Conservation (phyloP, 2,113 vertebrate species). For the Lonchura striata region DNA sequence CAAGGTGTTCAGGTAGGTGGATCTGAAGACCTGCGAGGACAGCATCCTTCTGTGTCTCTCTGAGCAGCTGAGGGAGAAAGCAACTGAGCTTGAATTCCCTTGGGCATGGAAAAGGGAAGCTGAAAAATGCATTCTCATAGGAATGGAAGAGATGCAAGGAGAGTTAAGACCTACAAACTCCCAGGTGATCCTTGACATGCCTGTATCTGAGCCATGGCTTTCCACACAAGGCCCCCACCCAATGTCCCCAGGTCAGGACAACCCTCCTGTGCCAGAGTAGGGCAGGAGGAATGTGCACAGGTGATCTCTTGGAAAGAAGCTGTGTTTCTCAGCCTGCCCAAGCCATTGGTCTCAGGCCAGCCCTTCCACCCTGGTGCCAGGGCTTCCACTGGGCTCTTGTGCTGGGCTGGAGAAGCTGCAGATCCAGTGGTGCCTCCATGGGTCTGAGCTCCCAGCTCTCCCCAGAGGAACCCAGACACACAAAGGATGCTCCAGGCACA, state of each 20-base stretch:
- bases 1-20: neutral
- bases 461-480: neutral
- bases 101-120: neutral
- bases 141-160: neutral
- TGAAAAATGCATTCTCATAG: neutral
- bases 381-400: neutral
- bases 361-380: neutral
- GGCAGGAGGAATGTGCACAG: neutral
- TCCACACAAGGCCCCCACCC: accelerated
- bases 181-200: neutral
- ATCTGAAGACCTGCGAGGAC: neutral
- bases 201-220: neutral
- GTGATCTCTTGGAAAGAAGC: neutral
- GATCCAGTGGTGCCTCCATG: accelerated
- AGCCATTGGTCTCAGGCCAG: neutral
- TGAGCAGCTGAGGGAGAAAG: neutral
- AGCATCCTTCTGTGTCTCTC: neutral
- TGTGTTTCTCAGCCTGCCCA: neutral
- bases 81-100: neutral
- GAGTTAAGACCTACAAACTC: neutral
- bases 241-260: neutral
- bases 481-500: neutral
- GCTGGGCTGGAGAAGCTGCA: neutral
- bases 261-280: neutral
- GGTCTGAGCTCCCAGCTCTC: neutral